A percentile compares a stretch with the other conserved stretches of the same genome.
These are phyloP conservation scores for Drosophila paracracens DNA, from an alignment of 2,888 invertebrate genomes.

Conservation along the genomic window DNA sequence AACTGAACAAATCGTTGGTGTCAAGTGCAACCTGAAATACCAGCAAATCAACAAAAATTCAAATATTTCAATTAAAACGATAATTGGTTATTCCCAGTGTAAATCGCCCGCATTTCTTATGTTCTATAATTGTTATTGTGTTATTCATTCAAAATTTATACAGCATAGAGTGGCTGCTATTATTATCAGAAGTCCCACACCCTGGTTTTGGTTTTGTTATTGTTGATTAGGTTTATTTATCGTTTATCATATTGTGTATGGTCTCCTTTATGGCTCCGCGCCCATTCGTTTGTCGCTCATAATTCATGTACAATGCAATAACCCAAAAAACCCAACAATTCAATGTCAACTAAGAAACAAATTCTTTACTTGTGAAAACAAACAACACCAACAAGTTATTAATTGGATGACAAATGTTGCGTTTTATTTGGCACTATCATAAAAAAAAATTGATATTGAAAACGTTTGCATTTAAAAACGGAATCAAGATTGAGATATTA, in stretches of 20 bases:
- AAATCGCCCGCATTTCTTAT: constrained; percentile 17
- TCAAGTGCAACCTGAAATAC: constrained; percentile 28
- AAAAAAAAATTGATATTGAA: constrained; percentile 6
- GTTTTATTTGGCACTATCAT: constrained; percentile 21
- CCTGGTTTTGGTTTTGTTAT: constrained; percentile 24
- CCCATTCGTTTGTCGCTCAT: constrained; percentile 25
- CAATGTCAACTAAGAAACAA: constrained; percentile 21
- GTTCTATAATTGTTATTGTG: constrained; percentile 13
- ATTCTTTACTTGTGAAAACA: not conserved
- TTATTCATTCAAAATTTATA: constrained; percentile 35
- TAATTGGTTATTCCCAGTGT: constrained; percentile 5
- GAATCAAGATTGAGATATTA: constrained; percentile 48
- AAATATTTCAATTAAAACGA: constrained; percentile 4
- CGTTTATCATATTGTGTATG: constrained; percentile 30
- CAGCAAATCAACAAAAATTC: constrained; percentile 11
- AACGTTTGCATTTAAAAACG: constrained; percentile 12
- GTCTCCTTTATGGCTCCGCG: constrained; percentile 40
- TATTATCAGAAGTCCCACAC: constrained; percentile 52
- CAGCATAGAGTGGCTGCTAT: constrained; percentile 21
- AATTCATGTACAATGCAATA: constrained; percentile 51
- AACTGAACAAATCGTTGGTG: constrained; percentile 8
- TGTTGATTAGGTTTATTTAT: constrained; percentile 54
- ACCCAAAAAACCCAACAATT: constrained; percentile 39
- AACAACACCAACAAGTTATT: constrained; percentile 6
- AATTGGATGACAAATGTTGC: constrained; percentile 18